A percentile compares a stretch with the other conserved stretches of the same genome.
phyloP scores from a whole-genome alignment of 2,797 vertebrate genomes.

The Notoglanidium macrostoma region DNA sequence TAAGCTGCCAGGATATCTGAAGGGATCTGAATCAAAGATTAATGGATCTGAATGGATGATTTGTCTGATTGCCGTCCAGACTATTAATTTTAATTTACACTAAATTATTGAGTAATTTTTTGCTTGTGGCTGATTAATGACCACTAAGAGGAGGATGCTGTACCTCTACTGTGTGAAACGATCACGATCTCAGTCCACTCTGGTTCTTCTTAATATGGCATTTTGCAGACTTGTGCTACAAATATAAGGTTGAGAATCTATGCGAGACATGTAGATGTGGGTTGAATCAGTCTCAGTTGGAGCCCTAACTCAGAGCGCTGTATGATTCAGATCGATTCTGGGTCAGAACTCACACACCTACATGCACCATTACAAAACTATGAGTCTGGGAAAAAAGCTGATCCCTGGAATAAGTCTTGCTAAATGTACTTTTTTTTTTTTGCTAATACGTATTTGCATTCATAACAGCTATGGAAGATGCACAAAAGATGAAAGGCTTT shows the following conservation, averaged over 20 bases:
- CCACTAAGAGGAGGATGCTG: conserved; percentile 27
- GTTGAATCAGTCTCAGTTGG: conserved; percentile 38
- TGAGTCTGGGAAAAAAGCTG: conserved; percentile 53
- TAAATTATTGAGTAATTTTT: conserved; percentile 12
- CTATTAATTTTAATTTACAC: not conserved
- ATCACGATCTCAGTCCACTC: conserved; percentile 17
- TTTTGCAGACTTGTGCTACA: conserved; percentile 20
- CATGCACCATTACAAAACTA: conserved; percentile 63
- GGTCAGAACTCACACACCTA: conserved; percentile 68
- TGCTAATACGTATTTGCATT: not conserved
- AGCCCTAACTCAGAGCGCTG: conserved; percentile 26
- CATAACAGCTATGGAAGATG: not conserved
- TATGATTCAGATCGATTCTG: conserved; percentile 63
- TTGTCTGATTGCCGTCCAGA: not conserved
- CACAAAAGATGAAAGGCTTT: not conserved
- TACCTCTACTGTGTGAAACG: conserved; percentile 29
- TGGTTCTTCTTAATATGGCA: conserved; percentile 2
- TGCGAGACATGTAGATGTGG: conserved; percentile 31
- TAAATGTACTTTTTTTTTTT: not conserved
- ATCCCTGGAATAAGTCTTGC: not conserved
- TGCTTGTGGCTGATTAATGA: conserved; percentile 30
- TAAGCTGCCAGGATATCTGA: conserved; percentile 2
- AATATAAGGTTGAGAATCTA: conserved; percentile 28
- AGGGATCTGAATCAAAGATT: not conserved
- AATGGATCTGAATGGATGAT: not conserved